Evolutionary conservation across 2,113 vertebrate species (phyloP).

Genomic region (Scytalopus superciliaris): DNA sequence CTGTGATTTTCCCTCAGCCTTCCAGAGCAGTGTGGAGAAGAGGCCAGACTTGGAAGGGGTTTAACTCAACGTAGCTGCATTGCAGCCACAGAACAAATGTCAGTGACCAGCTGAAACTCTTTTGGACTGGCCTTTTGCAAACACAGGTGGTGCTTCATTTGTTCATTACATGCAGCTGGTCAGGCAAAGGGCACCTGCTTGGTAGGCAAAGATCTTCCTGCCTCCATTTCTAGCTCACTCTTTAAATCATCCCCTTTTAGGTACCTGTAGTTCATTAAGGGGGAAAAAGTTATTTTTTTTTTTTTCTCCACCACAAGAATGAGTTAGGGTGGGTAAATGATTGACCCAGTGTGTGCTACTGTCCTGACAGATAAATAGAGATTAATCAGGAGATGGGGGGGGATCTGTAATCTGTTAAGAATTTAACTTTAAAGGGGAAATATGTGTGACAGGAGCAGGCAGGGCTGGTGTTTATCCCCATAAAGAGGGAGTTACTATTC

Average conservation of each 20-base stretch:
- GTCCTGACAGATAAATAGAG: slow-evolving; percentile 6
- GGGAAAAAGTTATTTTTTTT: not conserved
- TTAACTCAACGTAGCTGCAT: not conserved
- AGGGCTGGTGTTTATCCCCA: not conserved
- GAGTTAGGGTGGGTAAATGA: slow-evolving; percentile 13
- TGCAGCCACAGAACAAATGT: not conserved
- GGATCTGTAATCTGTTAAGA: not conserved
- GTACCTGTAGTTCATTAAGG: not conserved
- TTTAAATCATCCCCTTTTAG: not conserved
- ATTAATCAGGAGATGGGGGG: not conserved
- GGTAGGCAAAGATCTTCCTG: not conserved
- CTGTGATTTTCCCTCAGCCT: not conserved
- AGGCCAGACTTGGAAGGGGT: no score
- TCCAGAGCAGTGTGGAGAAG: not conserved
- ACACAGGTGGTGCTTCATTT: not conserved
- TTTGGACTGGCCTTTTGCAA: slow-evolving; percentile 27
- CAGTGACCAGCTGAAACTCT: not conserved
- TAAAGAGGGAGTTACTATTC: not conserved
- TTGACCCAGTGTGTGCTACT: not conserved
- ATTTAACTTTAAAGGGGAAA: not conserved
- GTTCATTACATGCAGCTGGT: not conserved
- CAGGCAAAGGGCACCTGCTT: not conserved
- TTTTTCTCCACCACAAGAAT: not conserved
- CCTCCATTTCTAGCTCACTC: not conserved
- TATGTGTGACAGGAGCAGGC: not conserved